These are phyloP conservation scores for Caenorhabditis inopinata DNA, from an alignment of 1,140 invertebrate species.

Conservation along the genomic window DNA sequence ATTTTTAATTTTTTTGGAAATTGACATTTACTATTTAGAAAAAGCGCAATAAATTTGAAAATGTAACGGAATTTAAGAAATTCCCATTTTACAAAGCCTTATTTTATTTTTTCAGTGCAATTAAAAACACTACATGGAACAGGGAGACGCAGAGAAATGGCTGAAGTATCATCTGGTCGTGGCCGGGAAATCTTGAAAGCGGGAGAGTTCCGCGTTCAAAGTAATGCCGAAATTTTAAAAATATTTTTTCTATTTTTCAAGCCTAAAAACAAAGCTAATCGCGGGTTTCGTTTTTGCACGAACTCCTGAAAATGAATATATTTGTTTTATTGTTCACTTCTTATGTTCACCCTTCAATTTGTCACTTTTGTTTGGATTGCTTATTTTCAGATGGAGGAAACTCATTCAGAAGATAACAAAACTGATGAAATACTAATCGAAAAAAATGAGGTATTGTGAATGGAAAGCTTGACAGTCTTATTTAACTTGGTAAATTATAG, in stretches of 20 bases:
- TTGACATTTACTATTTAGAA: too few relatives aligned
- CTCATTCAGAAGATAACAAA: background rate
- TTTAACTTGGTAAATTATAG: background rate
- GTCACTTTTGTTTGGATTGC: background rate
- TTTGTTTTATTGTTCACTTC: background rate
- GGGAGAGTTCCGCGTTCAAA: background rate
- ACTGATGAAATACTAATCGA: background rate
- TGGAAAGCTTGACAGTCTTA: background rate
- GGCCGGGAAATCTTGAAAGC: background rate
- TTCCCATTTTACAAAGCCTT: too few relatives aligned
- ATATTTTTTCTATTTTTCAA: background rate
- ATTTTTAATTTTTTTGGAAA: too few relatives aligned
- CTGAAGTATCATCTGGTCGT: background rate
- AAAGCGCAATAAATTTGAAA: too few relatives aligned
- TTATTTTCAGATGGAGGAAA: background rate
- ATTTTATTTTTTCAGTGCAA: too few relatives aligned
- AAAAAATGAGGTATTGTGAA: background rate
- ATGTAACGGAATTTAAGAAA: too few relatives aligned
- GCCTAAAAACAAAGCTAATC: too few relatives aligned
- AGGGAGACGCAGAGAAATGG: background rate
- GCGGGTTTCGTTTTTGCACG: too few relatives aligned
- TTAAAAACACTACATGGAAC: background rate
- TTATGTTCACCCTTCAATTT: too few relatives aligned
- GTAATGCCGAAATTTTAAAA: too few relatives aligned
- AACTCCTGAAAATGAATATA: too few relatives aligned